A percentile compares a stretch with the other conserved stretches of the same genome.
These are phyloP conservation scores for Tenrec ecaudatus DNA, from an alignment of 2,113 vertebrate species.

Conservation along the genomic window DNA sequence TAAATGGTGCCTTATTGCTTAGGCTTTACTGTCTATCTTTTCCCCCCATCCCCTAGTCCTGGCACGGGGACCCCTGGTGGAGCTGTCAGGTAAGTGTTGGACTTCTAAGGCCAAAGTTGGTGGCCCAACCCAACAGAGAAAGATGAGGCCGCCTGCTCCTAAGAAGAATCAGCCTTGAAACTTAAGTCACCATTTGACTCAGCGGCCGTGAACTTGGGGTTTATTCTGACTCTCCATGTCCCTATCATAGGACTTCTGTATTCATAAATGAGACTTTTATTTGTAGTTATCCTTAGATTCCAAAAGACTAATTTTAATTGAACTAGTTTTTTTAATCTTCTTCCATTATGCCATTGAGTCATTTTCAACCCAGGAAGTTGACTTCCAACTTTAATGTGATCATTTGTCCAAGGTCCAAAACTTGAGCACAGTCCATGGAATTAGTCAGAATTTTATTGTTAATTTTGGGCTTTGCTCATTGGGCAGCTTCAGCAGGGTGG, in stretches of 20 bases:
- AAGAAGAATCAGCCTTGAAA: no score
- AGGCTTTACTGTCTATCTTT: neutral
- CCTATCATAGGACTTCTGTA: conserved; percentile 19
- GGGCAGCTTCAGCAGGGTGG: neutral
- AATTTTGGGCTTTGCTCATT: neutral
- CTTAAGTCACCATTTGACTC: no score
- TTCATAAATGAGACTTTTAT: conserved; percentile 42
- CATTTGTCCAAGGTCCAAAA: neutral
- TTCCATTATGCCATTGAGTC: neutral
- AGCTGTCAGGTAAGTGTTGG: no score
- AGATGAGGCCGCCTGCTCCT: no score
- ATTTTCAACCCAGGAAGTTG: conserved; percentile 30
- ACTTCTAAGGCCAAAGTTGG: no score
- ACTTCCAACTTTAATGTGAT: neutral
- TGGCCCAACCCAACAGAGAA: no score
- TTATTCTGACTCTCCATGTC: neutral
- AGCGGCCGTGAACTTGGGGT: no score
- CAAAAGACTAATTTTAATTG: conserved; percentile 44
- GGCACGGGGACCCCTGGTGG: neutral
- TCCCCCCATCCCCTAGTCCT: neutral
- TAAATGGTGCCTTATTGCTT: neutral
- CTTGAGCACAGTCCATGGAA: neutral
- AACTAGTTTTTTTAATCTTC: conserved; percentile 13
- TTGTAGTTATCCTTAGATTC: conserved; percentile 29
- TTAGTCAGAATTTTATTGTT: conserved; percentile 10